Conservation (phyloP, 2,888 invertebrate genomes). For the Mechanitis messenoides region DNA sequence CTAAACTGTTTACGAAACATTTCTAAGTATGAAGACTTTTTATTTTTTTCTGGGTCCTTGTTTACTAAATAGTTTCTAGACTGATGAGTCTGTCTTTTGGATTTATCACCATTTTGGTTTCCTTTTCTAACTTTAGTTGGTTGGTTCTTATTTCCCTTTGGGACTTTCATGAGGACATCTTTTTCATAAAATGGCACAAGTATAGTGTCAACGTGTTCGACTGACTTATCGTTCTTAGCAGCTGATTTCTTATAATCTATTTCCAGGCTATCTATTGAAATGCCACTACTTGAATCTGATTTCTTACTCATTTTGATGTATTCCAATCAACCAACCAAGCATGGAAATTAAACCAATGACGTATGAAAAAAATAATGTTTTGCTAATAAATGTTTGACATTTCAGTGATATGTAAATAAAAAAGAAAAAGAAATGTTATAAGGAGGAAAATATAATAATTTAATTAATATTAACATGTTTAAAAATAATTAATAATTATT, state of each 20-base stretch:
- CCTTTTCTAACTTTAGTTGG: constrained; percentile 34
- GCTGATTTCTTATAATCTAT: constrained; percentile 39
- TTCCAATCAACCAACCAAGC: neutral
- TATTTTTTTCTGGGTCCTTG: constrained; percentile 43
- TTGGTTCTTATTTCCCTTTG: constrained; percentile 47
- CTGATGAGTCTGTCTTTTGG: constrained; percentile 36
- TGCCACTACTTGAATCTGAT: constrained; percentile 49
- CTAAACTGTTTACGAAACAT: constrained; percentile 61
- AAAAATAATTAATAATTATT: too few relatives aligned
- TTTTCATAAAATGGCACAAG: constrained; percentile 70
- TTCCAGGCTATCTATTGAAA: constrained; percentile 65
- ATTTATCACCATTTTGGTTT: constrained; percentile 31
- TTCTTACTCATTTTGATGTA: constrained; percentile 45
- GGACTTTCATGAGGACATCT: constrained; percentile 64
- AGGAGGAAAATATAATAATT: neutral
- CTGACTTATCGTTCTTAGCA: constrained; percentile 34
- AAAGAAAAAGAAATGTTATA: neutral
- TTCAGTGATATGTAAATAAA: too few relatives aligned
- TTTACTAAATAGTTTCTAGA: constrained; percentile 55
- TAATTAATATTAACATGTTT: too few relatives aligned
- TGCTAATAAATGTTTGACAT: neutral
- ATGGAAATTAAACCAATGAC: constrained; percentile 28
- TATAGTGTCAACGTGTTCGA: constrained; percentile 61
- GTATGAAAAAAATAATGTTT: constrained; percentile 15
- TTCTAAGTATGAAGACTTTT: constrained; percentile 54